Evolutionary conservation across 2,888 invertebrate genomes (phyloP), one percentile per base, ranked within the genome.

Genomic region (Drosophila picticornis): DNA sequence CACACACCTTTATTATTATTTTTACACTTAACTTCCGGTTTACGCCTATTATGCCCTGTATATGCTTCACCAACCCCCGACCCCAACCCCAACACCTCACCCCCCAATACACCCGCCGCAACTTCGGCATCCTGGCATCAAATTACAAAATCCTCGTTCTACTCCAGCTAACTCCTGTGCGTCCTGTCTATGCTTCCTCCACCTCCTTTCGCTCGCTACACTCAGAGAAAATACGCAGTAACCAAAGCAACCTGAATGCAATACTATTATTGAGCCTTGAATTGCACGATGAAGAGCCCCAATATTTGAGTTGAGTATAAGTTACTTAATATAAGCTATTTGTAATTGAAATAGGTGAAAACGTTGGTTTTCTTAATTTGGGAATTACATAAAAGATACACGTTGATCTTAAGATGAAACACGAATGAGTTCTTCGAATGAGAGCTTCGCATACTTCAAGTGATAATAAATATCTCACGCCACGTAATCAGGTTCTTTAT

Each of bases 11-110:
- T 89, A 89, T 89, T 90, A 88, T 88, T 86, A 90, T 90, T 89
- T 90, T 90, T 89, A 90, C 90, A 89, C 87, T 87, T 89, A 88
- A 89, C 88, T 89, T 90, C 88, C 88, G 88, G 88, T 87, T 90
- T 86, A 83, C 89, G 90, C 85, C 90, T 87, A 88, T 88, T 88
- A 88, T 80, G 80, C 74, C 75, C 61, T 50, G 57, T 55, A 25
- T 60, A 43, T 40, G 52, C 46, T 43, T n/a, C n/a, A 34, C 31
- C 55, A 29, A 36, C 46, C 22, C 50, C 38, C 40, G 34, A 50
- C 9, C 40, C 66, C 19, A 27, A 31, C 19, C 25, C 40, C n/a
- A 29, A 53, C 32, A 13, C 51, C 29, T 32, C 58, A 19, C 43
- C 29, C 51, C 56, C 46, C 46, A 46, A 13, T 34, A 52, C 25